phyloP scores from a whole-genome alignment of 1,140 invertebrate species.

The Drosophila malerkotliana region DNA sequence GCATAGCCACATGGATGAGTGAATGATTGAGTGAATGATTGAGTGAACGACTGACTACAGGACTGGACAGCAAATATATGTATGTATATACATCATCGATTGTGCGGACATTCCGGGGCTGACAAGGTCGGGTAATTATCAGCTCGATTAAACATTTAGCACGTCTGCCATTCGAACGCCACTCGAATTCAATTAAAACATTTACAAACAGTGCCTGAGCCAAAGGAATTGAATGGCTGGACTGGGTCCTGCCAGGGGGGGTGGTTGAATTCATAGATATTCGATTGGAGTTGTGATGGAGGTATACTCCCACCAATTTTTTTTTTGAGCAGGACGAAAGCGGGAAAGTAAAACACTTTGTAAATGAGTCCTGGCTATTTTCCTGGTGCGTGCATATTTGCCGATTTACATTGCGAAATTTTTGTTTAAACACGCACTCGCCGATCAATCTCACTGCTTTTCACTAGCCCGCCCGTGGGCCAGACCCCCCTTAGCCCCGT shows the following conservation, averaged over 20 bases:
- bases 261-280: neutral
- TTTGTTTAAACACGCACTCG: conserved; percentile 64
- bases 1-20: neutral
- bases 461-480: conserved; percentile 4
- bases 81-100: conserved; percentile 19
- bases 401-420: conserved; percentile 69
- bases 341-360: conserved; percentile 37
- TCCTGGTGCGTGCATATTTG: conserved; percentile 47
- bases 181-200: conserved; percentile 74
- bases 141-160: conserved; percentile 51
- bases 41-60: neutral
- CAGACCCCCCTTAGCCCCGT: neutral
- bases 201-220: conserved; percentile 56
- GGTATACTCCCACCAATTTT: neutral
- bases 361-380: conserved; percentile 32
- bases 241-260: neutral
- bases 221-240: conserved; percentile 23
- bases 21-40: neutral
- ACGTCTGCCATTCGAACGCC: conserved; percentile 47
- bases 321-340: neutral
- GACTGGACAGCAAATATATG: conserved; percentile 1
- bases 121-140: conserved; percentile 55
- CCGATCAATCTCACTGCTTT: conserved; percentile 46
- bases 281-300: neutral
- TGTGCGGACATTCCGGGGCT: conserved; percentile 1